These are phyloP conservation scores for Suncus etruscus DNA, from an alignment of 2,113 vertebrate genomes.

Conservation along the genomic window DNA sequence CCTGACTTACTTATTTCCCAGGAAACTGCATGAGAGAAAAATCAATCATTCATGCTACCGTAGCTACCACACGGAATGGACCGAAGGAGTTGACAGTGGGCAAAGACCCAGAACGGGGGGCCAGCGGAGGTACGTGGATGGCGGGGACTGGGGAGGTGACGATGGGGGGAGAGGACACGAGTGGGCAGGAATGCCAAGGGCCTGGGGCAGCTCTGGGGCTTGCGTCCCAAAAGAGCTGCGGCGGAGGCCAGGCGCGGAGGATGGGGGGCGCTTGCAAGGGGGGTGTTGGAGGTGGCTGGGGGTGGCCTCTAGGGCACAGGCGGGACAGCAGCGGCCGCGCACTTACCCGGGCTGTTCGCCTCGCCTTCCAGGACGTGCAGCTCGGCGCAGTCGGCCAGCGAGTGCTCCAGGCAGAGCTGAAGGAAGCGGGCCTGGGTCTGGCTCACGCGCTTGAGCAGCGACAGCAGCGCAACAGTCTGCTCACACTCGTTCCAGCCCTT, in stretches of 20 bases:
- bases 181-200: background rate
- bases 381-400: slow-evolving; percentile 96
- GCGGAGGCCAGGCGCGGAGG: background rate
- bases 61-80: slow-evolving; percentile 80
- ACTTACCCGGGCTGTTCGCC: slow-evolving; percentile 98
- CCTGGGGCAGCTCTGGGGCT: background rate
- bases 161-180: background rate
- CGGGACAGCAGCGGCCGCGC: background rate
- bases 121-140: slow-evolving; percentile 24
- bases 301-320: background rate
- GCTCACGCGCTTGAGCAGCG: slow-evolving; percentile 96
- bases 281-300: background rate
- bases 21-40: slow-evolving; percentile 88
- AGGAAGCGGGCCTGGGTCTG: slow-evolving; percentile 98
- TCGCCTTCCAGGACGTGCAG: slow-evolving; percentile 96
- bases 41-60: slow-evolving; percentile 86
- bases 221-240: background rate
- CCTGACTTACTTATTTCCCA: slow-evolving; percentile 91
- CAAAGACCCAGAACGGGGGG: slow-evolving; percentile 44
- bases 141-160: background rate
- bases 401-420: slow-evolving; percentile 98
- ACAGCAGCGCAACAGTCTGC: slow-evolving; percentile 98
- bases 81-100: slow-evolving; percentile 71
- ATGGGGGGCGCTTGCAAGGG: too few relatives aligned
- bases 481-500: slow-evolving; percentile 99